Base-by-base conservation (phyloP, 2,797 vertebrate species). In the Numenius phaeopus region DNA sequence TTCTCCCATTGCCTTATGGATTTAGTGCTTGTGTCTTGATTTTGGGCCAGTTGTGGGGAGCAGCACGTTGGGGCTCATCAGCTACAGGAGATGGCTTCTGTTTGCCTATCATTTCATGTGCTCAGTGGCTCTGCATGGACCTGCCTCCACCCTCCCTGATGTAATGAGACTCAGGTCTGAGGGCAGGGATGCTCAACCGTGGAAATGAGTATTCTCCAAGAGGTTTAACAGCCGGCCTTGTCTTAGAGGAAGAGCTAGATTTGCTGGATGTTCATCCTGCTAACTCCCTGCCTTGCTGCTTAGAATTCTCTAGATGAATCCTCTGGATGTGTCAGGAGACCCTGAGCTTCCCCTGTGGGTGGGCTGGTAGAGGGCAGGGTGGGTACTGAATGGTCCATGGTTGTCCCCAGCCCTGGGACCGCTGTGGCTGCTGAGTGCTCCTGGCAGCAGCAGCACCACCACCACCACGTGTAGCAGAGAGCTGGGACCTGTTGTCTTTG, bases 381-480 rank as follows among this genome's bases (percentile, higher is more conserved):
- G 15, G n/a, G 12, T 44, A 2, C 1, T 7, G 14, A 0, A 0
- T 2, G 32, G 50, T 10, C 72, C 4, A 0, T 5, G 30, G 5
- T 0, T 61, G 46, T 46, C 21, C 37, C 66, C 42, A 50, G 14
- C 32, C 58, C 17, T 1, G n/a, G 40, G n/a, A 9, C 29, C 39
- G 4, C 5, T 0, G 0, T 8, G 21, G 52, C 61, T 4, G 5
- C 21, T 0, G 1, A 30, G 34, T 24, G 10, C 34, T 61, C 34
- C 39, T 20, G 44, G 44, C 3, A 1, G 34, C 34, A 37, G 34
- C 34, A 37, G 40, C 39, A 50, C 64, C 2, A 0, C 26, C 6
- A 2, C 5, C 17, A 4, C 14, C 2, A 24, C 13, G 0, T 3
- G 27, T 39, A 46, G 78, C 44, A 13, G 14, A 58, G 47, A 9